Base-by-base conservation (phyloP, 2,888 invertebrate genomes). In the Sarcophaga caerulescens region DNA sequence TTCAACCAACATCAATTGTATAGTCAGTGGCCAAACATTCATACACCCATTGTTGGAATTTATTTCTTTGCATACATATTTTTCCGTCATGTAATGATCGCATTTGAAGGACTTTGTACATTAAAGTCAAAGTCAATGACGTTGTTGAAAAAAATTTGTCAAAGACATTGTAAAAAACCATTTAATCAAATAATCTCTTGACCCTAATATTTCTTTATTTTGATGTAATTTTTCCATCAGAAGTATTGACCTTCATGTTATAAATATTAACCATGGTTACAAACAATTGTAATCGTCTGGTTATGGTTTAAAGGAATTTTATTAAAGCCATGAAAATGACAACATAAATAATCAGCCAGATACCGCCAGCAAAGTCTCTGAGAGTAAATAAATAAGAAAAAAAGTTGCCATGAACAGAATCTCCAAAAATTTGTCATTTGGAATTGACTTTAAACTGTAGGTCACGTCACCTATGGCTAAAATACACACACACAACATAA, bases 101-200 rank as follows among this genome's bases (percentile, higher is more conserved):
- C 17, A 44, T 52, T 1, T 52, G n/a, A 77, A 63, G 35, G 25
- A 70, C 62, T 71, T 10, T 59, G 71, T 45, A 63, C 65, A 57
- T 17, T 23, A 71, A 71, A 71, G 65, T 79, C 79, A 79, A 71
- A 71, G 79, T 71, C 79, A 79, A 79, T 65, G 79, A 19, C 59
- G 21, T 73, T 65, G 21, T 47, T 47, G 17, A 2, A 25, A 59
- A 80, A 73, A 66, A 52, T 14, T 57, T 65, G 45, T 79, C 52
- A 63, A 70, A 65, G 44, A 12, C 21, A 4, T 70, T 70, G 71
- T 23, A 66, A 59, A 19, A 52, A 3, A 25, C 21, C 23, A 70
- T 47, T 47, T 47, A 47, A 47, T 14, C 45, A 47, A 47, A 70
- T 57, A 47, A 23, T 70, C 52, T 17, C 23, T 57, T 52, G 69